Percentiles rank a stretch among this genome's conserved stretches.
Conservation (phyloP, 2,797 vertebrate species). For the Crenichthys baileyi region DNA sequence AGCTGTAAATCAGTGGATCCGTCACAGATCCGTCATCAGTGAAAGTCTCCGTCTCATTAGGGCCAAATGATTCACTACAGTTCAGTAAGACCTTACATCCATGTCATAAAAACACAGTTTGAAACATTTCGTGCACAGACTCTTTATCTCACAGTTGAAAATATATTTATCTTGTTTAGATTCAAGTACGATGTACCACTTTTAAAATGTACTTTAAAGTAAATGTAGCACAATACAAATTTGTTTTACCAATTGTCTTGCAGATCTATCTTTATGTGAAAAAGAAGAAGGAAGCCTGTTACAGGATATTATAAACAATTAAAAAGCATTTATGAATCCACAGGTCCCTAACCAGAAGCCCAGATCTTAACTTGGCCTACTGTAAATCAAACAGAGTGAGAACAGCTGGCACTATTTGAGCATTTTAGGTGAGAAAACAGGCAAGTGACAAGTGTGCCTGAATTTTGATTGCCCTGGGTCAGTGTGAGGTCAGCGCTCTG, state of each 20-base stretch:
- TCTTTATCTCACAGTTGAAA: neutral
- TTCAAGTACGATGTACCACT: neutral
- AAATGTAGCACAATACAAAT: neutral
- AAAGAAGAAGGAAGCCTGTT: neutral
- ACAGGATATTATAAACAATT: conserved; percentile 14
- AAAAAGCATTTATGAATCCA: conserved; percentile 13
- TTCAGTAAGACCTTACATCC: neutral
- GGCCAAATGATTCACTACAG: conserved; percentile 50
- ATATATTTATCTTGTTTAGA: neutral
- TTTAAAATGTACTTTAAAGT: neutral
- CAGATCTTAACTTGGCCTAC: conserved; percentile 29
- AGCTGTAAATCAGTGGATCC: conserved; percentile 60
- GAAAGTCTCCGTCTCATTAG: conserved; percentile 36
- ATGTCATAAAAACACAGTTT: neutral
- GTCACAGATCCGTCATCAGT: conserved; percentile 32
- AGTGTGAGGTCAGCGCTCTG: conserved; percentile 63
- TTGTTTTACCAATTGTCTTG: neutral
- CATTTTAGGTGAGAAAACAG: conserved; percentile 73
- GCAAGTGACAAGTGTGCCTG: conserved; percentile 79
- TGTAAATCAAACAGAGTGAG: conserved; percentile 8
- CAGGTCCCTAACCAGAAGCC: conserved; percentile 17
- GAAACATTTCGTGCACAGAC: neutral
- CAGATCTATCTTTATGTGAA: neutral
- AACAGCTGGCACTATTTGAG: conserved; percentile 53
- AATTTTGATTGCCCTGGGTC: conserved; percentile 71